phyloP scores from a whole-genome alignment of 1,140 invertebrate species.

The Drosophila saltans region DNA sequence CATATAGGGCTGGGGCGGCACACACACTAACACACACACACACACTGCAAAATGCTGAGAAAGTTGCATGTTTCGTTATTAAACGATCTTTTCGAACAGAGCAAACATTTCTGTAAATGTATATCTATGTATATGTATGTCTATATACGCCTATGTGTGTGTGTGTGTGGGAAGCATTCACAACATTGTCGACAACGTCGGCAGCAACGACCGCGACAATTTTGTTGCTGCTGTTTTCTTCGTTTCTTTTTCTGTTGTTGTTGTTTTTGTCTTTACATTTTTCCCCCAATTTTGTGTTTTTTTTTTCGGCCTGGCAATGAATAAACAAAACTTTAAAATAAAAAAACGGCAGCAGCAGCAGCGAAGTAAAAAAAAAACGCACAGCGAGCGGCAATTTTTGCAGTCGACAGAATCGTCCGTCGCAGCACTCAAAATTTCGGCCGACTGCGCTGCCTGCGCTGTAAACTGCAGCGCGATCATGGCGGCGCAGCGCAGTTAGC shows the following conservation, averaged over 20 bases:
- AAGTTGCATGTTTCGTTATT: conserved; percentile 22
- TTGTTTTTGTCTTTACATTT: conserved; percentile 31
- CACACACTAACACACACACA: neutral
- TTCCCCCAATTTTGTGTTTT: conserved; percentile 15
- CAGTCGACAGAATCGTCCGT: conserved; percentile 5
- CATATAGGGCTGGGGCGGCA: conserved; percentile 4
- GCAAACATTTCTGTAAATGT: conserved; percentile 30
- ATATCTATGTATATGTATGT: neutral
- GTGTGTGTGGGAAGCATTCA: conserved; percentile 32
- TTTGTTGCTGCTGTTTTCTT: conserved; percentile 11
- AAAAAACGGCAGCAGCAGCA: conserved; percentile 26
- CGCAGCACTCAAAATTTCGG: neutral
- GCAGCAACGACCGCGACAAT: conserved; percentile 12
- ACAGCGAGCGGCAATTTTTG: conserved; percentile 15
- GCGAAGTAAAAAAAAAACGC: conserved; percentile 20
- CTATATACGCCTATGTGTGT: neutral
- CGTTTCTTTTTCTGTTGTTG: neutral
- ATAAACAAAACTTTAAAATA: conserved; percentile 45
- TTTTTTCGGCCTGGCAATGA: conserved; percentile 32
- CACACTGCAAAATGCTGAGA: neutral
- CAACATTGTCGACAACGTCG: conserved; percentile 24
- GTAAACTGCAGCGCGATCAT: conserved; percentile 11
- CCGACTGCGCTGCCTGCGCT: conserved; percentile 18
- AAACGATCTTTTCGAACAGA: conserved; percentile 23
- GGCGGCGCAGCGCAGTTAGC: conserved; percentile 7